Evolutionary conservation across 2,888 invertebrate genomes (phyloP).

Genomic region (Macaria notata): DNA sequence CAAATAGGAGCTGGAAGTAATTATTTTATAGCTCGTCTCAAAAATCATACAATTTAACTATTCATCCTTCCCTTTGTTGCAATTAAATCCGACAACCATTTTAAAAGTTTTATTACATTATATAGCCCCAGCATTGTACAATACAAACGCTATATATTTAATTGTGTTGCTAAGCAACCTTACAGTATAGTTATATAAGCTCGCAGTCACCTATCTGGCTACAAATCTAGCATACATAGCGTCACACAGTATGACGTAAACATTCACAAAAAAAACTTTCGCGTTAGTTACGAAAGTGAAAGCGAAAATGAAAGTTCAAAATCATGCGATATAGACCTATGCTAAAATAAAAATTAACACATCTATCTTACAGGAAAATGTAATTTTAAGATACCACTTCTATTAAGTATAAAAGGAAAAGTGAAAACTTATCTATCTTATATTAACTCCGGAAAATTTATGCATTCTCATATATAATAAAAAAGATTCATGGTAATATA

Average conservation of each 20-base stretch:
- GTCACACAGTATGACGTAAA: conserved; percentile 37
- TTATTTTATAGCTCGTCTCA: no score
- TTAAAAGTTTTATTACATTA: no score
- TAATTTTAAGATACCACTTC: neutral
- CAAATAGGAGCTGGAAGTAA: no score
- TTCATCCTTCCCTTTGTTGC: no score
- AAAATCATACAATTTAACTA: no score
- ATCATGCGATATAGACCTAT: conserved; percentile 34
- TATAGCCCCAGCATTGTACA: no score
- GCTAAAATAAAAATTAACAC: conserved; percentile 30
- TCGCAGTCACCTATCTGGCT: conserved; percentile 17
- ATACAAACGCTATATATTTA: neutral
- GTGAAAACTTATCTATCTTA: no score
- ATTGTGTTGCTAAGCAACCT: conserved; percentile 19
- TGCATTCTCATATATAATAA: no score
- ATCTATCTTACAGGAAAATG: conserved; percentile 25
- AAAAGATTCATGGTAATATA: no score
- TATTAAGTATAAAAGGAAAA: no score
- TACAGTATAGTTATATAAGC: conserved; percentile 18
- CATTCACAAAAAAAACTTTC: conserved; percentile 38
- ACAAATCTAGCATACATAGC: conserved; percentile 33
- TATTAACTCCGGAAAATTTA: no score
- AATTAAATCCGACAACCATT: no score
- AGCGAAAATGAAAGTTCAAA: conserved; percentile 40
- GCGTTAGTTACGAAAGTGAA: conserved; percentile 39